Percentiles rank a stretch among this genome's conserved stretches.
Conservation (phyloP, 2,797 vertebrate species). For the Tauraco hartlaubi region DNA sequence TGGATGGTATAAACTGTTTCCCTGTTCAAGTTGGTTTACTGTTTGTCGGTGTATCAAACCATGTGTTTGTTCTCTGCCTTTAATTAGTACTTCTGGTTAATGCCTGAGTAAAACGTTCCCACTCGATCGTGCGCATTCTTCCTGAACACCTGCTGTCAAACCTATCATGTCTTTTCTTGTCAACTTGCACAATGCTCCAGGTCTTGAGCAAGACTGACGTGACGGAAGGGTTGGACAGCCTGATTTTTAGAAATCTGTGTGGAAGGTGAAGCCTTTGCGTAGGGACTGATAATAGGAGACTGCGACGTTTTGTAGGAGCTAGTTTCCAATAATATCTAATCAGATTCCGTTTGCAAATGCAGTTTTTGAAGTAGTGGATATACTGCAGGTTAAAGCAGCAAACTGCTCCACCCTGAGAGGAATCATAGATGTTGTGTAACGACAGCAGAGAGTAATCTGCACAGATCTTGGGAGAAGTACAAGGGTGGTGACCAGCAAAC, state of each 20-base stretch:
- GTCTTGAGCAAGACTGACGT: conserved; percentile 71
- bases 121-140: conserved; percentile 38
- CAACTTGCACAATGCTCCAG: conserved; percentile 65
- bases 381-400: background rate
- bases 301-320: background rate
- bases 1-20: background rate
- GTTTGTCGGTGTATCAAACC: background rate
- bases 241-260: conserved; percentile 33
- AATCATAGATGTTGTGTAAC: background rate
- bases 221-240: conserved; percentile 28
- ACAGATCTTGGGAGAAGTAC: conserved; percentile 40
- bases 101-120: conserved; percentile 18
- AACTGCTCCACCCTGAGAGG: conserved; percentile 6
- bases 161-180: conserved; percentile 77
- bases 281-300: background rate
- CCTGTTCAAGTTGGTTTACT: background rate
- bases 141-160: conserved; percentile 75
- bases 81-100: conserved; percentile 15
- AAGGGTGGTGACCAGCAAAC: conserved; percentile 58
- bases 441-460: conserved; percentile 36
- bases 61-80: conserved; percentile 10
- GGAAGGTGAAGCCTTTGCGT: background rate
- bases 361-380: background rate
- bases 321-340: background rate
- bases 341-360: background rate